A percentile compares a stretch with the other conserved stretches of the same genome.
Conservation (phyloP, 2,113 vertebrate genomes). For the Hydropotes inermis region DNA sequence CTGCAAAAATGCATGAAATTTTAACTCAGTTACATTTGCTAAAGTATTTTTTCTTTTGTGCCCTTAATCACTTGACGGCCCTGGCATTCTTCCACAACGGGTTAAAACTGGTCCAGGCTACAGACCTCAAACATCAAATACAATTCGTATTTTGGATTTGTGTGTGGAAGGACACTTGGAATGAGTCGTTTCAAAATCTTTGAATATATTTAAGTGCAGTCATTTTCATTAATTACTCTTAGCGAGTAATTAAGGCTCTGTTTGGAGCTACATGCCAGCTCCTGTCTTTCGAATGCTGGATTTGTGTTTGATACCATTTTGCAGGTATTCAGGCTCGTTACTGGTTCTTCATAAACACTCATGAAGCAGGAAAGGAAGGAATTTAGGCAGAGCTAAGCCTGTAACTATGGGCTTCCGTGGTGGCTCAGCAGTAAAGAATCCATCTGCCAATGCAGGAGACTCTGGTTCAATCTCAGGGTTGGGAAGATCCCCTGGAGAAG, state of each 20-base stretch:
- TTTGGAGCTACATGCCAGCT: background rate
- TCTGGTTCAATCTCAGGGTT: background rate
- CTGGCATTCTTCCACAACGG: background rate
- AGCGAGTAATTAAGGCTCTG: constrained; percentile 48
- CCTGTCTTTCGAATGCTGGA: background rate
- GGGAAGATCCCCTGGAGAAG: background rate
- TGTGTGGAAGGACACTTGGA: constrained; percentile 37
- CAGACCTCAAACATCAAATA: background rate
- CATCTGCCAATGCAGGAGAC: background rate
- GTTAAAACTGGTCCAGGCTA: constrained; percentile 12
- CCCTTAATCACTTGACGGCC: background rate
- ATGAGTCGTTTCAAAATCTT: constrained; percentile 46
- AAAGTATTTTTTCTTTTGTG: constrained; percentile 1
- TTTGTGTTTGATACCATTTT: constrained; percentile 26
- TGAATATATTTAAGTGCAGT: constrained; percentile 53
- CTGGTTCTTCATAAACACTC: constrained; percentile 20
- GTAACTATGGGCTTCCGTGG: background rate
- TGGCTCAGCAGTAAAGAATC: background rate
- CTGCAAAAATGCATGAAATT: background rate
- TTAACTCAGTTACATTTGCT: constrained; percentile 14
- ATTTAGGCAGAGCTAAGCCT: background rate
- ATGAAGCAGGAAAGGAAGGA: background rate
- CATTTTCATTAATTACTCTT: constrained; percentile 59
- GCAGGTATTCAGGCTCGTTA: background rate
- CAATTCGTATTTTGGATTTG: constrained; percentile 7